A percentile compares a stretch with the other conserved stretches of the same genome.
These are phyloP conservation scores for Ectropis grisescens DNA, from an alignment of 1,140 invertebrate genomes.

Conservation along the genomic window DNA sequence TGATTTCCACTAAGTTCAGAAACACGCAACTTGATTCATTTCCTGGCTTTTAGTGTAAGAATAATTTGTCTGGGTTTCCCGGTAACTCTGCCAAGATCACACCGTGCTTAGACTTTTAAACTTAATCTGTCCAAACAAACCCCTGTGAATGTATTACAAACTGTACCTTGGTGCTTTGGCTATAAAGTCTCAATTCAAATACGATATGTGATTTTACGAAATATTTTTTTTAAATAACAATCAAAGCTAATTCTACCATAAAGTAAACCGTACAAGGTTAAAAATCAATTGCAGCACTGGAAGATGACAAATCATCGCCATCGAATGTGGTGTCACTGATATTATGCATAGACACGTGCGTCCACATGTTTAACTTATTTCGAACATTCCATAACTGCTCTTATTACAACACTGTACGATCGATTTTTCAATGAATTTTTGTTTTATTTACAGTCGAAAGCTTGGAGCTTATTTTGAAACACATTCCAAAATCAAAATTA, in stretches of 20 bases:
- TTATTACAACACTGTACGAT: slow-evolving; percentile 14
- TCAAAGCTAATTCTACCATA: background rate
- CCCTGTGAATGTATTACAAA: too few relatives aligned
- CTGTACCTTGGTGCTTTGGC: too few relatives aligned
- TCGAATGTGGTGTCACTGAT: slow-evolving; percentile 45
- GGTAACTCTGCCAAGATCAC: slow-evolving; percentile 22
- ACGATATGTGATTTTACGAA: too few relatives aligned
- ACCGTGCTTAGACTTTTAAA: slow-evolving; percentile 39
- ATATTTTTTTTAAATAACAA: too few relatives aligned
- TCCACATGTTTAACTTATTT: slow-evolving; percentile 25
- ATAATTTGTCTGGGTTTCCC: too few relatives aligned
- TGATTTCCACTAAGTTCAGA: too few relatives aligned
- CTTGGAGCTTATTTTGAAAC: too few relatives aligned
- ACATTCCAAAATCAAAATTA: slow-evolving; percentile 5
- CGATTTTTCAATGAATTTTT: slow-evolving; percentile 10
- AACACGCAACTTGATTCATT: too few relatives aligned
- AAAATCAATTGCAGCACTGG: slow-evolving; percentile 13
- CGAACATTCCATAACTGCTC: slow-evolving; percentile 19
- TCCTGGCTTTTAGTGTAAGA: too few relatives aligned
- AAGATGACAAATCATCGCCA: slow-evolving; percentile 59
- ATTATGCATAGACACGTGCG: slow-evolving; percentile 59
- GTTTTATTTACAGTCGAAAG: slow-evolving; percentile 3
- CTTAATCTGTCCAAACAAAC: slow-evolving; percentile 18
- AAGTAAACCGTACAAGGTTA: slow-evolving; percentile 17
- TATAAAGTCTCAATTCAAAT: too few relatives aligned